Conservation (phyloP, 1,140 invertebrate species). For the Pararge aegeria region DNA sequence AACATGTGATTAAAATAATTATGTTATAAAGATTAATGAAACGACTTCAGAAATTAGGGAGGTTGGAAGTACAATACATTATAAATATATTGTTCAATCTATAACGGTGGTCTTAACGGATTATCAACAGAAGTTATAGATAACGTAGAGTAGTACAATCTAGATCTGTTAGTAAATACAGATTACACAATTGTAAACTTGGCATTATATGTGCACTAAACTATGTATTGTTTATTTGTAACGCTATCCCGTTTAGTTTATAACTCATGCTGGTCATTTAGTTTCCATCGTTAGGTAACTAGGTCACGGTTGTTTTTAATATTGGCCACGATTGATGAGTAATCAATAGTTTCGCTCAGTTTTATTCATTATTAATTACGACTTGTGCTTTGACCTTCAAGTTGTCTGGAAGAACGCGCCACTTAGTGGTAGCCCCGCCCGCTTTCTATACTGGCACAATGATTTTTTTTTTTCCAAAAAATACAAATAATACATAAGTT, state of each 20-base stretch:
- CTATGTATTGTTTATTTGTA: slow-evolving; percentile 24
- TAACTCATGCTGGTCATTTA: slow-evolving; percentile 18
- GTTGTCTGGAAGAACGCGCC: neutral
- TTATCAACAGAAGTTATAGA: too few relatives aligned
- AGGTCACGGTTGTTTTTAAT: slow-evolving; percentile 16
- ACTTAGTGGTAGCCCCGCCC: neutral
- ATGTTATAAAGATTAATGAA: too few relatives aligned
- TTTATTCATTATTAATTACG: neutral
- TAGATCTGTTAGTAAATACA: slow-evolving; percentile 28
- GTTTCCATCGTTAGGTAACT: slow-evolving; percentile 16
- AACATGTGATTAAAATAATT: too few relatives aligned
- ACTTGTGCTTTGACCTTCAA: neutral
- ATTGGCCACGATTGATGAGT: neutral
- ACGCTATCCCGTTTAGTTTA: slow-evolving; percentile 10
- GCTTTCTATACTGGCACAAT: neutral
- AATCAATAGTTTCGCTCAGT: neutral
- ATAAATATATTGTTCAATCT: too few relatives aligned
- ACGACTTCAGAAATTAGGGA: too few relatives aligned
- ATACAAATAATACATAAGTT: too few relatives aligned
- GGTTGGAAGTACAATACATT: too few relatives aligned
- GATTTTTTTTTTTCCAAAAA: too few relatives aligned
- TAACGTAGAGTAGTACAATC: too few relatives aligned
- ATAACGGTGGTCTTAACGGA: too few relatives aligned
- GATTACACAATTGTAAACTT: slow-evolving; percentile 29
- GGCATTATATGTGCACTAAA: slow-evolving; percentile 26